Base-by-base conservation (phyloP, 2,113 vertebrate species). In the Zapus hudsonius region DNA sequence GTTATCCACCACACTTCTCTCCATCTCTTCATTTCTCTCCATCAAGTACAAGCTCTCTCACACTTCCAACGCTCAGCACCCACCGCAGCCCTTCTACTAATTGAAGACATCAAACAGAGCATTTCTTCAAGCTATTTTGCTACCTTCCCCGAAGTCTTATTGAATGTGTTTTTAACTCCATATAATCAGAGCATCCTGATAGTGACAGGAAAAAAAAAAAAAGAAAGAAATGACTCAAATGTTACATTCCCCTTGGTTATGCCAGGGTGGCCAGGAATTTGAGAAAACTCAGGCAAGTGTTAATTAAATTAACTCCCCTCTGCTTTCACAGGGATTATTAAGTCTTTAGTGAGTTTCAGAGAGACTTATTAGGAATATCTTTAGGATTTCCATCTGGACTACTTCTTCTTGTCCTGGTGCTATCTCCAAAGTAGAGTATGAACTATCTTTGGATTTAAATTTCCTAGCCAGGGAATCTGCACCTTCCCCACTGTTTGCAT, bases 1-100 rank as follows among this genome's bases (percentile, higher is more conserved):
- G 88, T 38, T 95, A 97, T 90, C 93, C 95, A 90, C 96, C 79
- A 47, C 94, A 95, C 91, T 81, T 31, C 90, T 96, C 90, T 78
- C 94, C 96, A 64, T 94, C 93, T 97, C 96, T 96, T 84, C 97
- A 93, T 94, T 87, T 93, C 96, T 97, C 92, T 97, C 95, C 96
- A 80, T 93, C 72, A 31, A 93, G 73, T 67, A 22, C 79, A 86
- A 38, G n/a, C 42, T 95, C 42, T 96, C 92, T 82, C 93, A 63
- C 0, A 17, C 76, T 90, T 89, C 91, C 94, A 33, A 79, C 83
- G 86, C 96, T 72, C 89, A 69, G 76, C 88, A 76, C 96, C 95
- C 81, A 94, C 96, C 97, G 94, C 96, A 84, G 94, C 92, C 92
- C 94, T 57, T 93, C 36, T 97, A 97, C 94, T 97, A 95, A 98